A percentile compares a stretch with the other conserved stretches of the same genome.
Conservation (phyloP, 2,888 invertebrate species). For the Limnephilus auricula region DNA sequence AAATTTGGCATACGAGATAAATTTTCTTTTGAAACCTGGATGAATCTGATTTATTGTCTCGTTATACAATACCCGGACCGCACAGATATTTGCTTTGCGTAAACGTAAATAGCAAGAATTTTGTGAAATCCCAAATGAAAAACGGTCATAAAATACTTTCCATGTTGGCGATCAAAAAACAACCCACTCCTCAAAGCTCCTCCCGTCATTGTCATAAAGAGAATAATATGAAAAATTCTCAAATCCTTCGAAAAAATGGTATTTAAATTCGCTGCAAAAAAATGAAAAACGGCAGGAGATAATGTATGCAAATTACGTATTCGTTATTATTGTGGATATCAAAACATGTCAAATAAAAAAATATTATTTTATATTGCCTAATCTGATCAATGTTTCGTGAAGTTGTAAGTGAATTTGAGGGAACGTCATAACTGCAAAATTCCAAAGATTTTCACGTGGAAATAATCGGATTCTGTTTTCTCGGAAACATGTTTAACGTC, state of each 20-base stretch:
- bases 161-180: slow-evolving; percentile 30
- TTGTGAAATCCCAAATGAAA: slow-evolving; percentile 29
- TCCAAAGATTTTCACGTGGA: slow-evolving; percentile 26
- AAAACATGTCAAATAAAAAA: slow-evolving; percentile 49
- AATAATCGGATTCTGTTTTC: slow-evolving; percentile 45
- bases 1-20: neutral
- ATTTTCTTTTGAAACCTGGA: slow-evolving; percentile 25
- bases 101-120: slow-evolving; percentile 36
- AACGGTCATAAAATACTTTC: slow-evolving; percentile 43
- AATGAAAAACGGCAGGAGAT: slow-evolving; percentile 18
- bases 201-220: slow-evolving; percentile 46
- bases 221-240: slow-evolving; percentile 23
- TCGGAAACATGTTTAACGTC: slow-evolving; percentile 41
- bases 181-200: slow-evolving; percentile 38
- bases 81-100: slow-evolving; percentile 23
- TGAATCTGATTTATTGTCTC: slow-evolving; percentile 13
- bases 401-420: slow-evolving; percentile 41
- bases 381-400: slow-evolving; percentile 48
- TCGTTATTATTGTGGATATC: slow-evolving; percentile 41
- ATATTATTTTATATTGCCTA: slow-evolving; percentile 1
- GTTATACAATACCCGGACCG: slow-evolving; percentile 11
- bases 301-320: slow-evolving; percentile 31
- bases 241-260: slow-evolving; percentile 40
- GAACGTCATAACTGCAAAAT: slow-evolving; percentile 43
- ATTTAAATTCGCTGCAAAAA: slow-evolving; percentile 38